phyloP scores from a whole-genome alignment of 2,797 vertebrate species.

The Hylomyscus alleni region DNA sequence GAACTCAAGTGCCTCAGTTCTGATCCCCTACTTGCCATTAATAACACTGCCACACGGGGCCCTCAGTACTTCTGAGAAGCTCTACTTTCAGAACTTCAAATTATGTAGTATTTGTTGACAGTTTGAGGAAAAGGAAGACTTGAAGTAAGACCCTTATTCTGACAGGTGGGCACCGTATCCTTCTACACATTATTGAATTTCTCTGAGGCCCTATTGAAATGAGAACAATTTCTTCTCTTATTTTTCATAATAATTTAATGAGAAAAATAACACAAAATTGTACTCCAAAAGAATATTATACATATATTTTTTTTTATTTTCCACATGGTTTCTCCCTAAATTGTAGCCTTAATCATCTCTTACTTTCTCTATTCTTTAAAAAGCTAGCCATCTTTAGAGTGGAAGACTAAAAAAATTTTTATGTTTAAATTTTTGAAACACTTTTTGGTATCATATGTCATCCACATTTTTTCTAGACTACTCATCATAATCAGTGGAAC shows the following conservation, averaged over 20 bases:
- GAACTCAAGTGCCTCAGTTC: no score
- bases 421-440: neutral
- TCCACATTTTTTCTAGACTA: neutral
- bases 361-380: neutral
- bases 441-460: neutral
- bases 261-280: neutral
- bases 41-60: neutral
- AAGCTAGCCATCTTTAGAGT: neutral
- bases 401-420: neutral
- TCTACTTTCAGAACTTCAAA: neutral
- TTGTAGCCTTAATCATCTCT: neutral
- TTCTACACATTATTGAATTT: conserved; percentile 2
- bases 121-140: neutral
- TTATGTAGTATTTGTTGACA: neutral
- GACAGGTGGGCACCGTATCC: neutral
- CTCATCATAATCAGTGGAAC: neutral
- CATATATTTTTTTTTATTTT: neutral
- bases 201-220: neutral
- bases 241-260: conserved; percentile 4
- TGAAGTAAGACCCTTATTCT: neutral
- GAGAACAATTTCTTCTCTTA: neutral
- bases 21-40: neutral
- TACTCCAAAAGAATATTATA: neutral
- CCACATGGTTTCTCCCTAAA: neutral
- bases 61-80: neutral